A percentile compares a stretch with the other conserved stretches of the same genome.
phyloP scores from a whole-genome alignment of 1,140 invertebrate genomes.

The Dolichoris vasculosae region DNA sequence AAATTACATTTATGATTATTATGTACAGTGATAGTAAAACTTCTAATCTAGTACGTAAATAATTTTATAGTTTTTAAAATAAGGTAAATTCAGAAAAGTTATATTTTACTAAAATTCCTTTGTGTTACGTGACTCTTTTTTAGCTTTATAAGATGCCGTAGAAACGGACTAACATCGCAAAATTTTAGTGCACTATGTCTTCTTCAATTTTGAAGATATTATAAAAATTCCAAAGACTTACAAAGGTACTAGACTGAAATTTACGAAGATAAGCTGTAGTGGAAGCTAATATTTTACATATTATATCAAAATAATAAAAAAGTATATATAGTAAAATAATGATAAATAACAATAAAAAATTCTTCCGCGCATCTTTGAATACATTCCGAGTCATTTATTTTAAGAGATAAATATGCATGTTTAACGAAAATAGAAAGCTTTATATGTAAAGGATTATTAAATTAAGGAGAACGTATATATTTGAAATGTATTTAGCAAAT shows the following conservation, averaged over 20 bases:
- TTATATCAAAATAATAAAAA: constrained; percentile 5
- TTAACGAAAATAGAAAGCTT: no score
- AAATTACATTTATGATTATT: not conserved
- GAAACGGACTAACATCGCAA: not conserved
- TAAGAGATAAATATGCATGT: not conserved
- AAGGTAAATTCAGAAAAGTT: not conserved
- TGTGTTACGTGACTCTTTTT: not conserved
- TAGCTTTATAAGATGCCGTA: not conserved
- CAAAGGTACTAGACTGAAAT: not conserved
- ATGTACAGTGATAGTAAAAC: not conserved
- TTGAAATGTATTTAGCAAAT: no score
- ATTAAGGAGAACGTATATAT: no score
- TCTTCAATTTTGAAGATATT: constrained; percentile 1
- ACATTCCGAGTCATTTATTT: not conserved
- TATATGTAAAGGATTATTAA: no score
- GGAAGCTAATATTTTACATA: not conserved
- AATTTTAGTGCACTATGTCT: not conserved
- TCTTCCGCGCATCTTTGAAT: not conserved
- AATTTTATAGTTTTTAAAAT: not conserved
- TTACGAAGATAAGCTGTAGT: not conserved
- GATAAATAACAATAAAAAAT: constrained; percentile 9
- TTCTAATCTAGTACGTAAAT: not conserved
- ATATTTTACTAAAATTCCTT: not conserved
- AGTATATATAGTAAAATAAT: no score
- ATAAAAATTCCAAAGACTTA: constrained; percentile 1